Evolutionary conservation across 2,888 invertebrate genomes (phyloP).

Genomic region (Pteria penguin): DNA sequence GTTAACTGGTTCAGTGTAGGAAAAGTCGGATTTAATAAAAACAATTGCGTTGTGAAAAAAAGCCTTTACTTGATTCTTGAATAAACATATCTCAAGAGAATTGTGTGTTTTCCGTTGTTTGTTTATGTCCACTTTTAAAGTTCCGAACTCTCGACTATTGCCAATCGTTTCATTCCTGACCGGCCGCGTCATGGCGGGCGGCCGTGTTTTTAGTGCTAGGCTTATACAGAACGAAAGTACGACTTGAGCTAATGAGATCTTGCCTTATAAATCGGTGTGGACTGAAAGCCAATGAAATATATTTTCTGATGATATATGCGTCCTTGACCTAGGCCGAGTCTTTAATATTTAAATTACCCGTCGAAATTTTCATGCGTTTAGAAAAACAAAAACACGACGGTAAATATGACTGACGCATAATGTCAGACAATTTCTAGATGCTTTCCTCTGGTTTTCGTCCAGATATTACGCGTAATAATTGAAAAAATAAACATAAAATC

Average conservation of each 20-base stretch:
- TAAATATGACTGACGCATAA: conserved; percentile 4
- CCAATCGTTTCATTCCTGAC: too few species aligned
- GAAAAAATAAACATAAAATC: too few species aligned
- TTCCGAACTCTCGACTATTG: neutral
- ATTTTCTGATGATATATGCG: too few species aligned
- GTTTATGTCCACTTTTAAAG: conserved; percentile 1
- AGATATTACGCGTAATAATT: too few species aligned
- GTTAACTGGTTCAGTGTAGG: neutral
- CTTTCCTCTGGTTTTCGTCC: too few species aligned
- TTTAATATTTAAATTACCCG: neutral
- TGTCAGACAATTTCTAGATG: neutral
- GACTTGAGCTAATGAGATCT: conserved; percentile 15
- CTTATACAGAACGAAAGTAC: conserved; percentile 16
- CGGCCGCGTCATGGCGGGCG: neutral
- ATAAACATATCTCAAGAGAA: conserved; percentile 2
- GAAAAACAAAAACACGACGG: neutral
- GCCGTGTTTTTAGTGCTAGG: neutral
- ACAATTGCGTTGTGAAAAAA: neutral
- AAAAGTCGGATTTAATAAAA: neutral
- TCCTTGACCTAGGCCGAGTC: too few species aligned
- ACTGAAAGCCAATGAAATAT: too few species aligned
- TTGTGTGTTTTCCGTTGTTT: too few species aligned
- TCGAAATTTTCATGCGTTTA: neutral
- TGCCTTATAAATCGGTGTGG: too few species aligned
- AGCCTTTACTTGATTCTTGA: conserved; percentile 5